Evolutionary conservation across 2,888 invertebrate species (phyloP).

Genomic region (Drosophila subquinaria): DNA sequence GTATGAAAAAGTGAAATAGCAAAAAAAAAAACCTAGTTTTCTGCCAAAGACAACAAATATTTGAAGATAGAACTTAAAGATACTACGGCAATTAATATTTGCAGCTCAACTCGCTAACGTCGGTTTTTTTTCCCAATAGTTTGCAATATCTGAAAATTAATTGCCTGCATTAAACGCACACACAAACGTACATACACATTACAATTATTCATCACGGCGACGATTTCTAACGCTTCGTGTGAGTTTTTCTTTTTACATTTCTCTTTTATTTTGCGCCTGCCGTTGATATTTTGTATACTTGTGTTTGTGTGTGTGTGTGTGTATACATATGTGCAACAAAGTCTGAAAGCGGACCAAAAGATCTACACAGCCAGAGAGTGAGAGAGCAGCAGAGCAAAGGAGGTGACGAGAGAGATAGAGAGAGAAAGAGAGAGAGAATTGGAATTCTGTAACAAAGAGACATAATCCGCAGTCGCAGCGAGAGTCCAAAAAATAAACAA

Average conservation of each 20-base stretch:
- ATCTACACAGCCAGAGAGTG: constrained; percentile 35
- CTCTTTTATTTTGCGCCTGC: constrained; percentile 36
- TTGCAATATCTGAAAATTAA: constrained; percentile 17
- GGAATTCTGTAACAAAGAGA: constrained; percentile 23
- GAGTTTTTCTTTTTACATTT: constrained; percentile 55
- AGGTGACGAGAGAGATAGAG: constrained; percentile 18
- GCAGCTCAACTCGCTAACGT: not conserved
- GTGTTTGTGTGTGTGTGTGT: constrained; percentile 11
- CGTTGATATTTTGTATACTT: constrained; percentile 22
- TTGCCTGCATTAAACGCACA: constrained; percentile 19
- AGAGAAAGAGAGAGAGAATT: constrained; percentile 19
- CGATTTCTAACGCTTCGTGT: constrained; percentile 41
- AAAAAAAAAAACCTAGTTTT: constrained; percentile 41
- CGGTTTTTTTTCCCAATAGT: constrained; percentile 1
- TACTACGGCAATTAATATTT: not conserved
- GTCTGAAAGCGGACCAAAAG: constrained; percentile 45
- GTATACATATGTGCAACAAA: constrained; percentile 24
- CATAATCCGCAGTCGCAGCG: constrained; percentile 26
- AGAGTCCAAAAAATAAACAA: constrained; percentile 34
- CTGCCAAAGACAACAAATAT: constrained; percentile 14
- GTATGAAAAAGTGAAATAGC: constrained; percentile 75
- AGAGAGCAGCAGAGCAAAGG: constrained; percentile 17
- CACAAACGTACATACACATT: constrained; percentile 2
- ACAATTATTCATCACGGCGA: constrained; percentile 33
- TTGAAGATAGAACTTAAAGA: not conserved